A percentile compares a stretch with the other conserved stretches of the same genome.
These are phyloP conservation scores for Calyptommatus sinebrachiatus DNA, from an alignment of 2,113 vertebrate genomes.

Conservation along the genomic window DNA sequence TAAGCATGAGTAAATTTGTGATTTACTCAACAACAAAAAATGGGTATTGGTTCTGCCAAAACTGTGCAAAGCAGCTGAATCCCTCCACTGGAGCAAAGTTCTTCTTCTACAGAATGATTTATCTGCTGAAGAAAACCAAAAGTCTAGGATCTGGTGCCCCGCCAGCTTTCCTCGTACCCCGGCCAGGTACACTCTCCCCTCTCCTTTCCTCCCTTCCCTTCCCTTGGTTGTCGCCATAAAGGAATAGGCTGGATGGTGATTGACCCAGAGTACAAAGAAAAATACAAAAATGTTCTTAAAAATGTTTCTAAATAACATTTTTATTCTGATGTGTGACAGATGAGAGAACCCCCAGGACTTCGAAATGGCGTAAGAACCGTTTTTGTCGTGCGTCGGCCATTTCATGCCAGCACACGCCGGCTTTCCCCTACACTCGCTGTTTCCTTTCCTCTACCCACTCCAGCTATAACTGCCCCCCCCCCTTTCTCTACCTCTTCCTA, in stretches of 20 bases:
- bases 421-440: background rate
- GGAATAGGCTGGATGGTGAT: slow-evolving; percentile 31
- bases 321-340: slow-evolving; percentile 80
- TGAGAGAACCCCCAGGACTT: slow-evolving; percentile 77
- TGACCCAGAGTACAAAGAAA: background rate
- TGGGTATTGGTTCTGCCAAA: too few relatives aligned
- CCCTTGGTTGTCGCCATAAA: background rate
- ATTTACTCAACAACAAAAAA: too few relatives aligned
- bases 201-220: too few relatives aligned
- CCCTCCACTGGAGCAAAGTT: too few relatives aligned
- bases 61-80: too few relatives aligned
- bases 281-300: slow-evolving; percentile 63
- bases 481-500: background rate
- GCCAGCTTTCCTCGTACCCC: background rate
- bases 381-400: slow-evolving; percentile 54
- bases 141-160: too few relatives aligned
- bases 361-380: slow-evolving; percentile 80
- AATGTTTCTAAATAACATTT: slow-evolving; percentile 72
- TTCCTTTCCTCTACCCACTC: background rate
- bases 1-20: too few relatives aligned
- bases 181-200: too few relatives aligned
- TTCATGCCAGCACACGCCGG: slow-evolving; percentile 34
- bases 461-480: too few relatives aligned
- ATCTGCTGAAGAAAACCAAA: too few relatives aligned
- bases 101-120: too few relatives aligned